Percentiles rank a stretch among this genome's conserved stretches.
phyloP scores from a whole-genome alignment of 2,113 vertebrate species.

The Pterophyllum scalare region DNA sequence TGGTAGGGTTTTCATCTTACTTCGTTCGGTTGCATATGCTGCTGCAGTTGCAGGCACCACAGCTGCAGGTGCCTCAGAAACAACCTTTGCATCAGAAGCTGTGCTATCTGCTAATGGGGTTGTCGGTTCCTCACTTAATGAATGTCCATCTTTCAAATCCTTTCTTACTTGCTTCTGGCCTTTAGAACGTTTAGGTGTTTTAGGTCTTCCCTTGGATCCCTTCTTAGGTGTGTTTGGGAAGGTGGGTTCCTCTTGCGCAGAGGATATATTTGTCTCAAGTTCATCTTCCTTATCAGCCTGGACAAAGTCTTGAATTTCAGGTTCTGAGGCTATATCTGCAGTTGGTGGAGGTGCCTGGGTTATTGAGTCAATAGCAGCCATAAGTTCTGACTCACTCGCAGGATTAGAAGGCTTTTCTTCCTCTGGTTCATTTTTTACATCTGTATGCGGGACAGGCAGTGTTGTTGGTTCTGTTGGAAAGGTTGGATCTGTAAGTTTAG shows the following conservation, averaged over 20 bases:
- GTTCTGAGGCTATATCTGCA: constrained; percentile 78
- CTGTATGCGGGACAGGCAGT: constrained; percentile 57
- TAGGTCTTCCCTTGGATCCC: constrained; percentile 84
- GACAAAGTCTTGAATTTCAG: constrained; percentile 62
- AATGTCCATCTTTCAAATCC: constrained; percentile 73
- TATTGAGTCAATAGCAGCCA: constrained; percentile 96
- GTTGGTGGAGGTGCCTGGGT: constrained; percentile 81
- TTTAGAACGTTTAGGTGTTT: constrained; percentile 82
- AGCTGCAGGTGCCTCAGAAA: constrained; percentile 54
- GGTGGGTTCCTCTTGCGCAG: constrained; percentile 80
- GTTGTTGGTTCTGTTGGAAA: constrained; percentile 72
- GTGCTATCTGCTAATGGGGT: constrained; percentile 46
- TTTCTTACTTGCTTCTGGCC: constrained; percentile 84
- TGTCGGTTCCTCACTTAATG: constrained; percentile 65
- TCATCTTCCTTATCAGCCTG: constrained; percentile 80
- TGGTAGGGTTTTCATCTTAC: too few species aligned
- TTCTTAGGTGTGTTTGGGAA: constrained; percentile 82
- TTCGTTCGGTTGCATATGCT: too few species aligned
- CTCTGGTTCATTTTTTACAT: constrained; percentile 78
- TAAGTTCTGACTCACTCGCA: constrained; percentile 93
- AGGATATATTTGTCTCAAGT: constrained; percentile 68
- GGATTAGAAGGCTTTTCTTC: constrained; percentile 90
- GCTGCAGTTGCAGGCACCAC: constrained; percentile 52
- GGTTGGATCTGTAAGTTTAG: constrained; percentile 90
- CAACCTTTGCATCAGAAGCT: constrained; percentile 38